phyloP scores from a whole-genome alignment of 1,140 invertebrate species.

The Eriocheir sinensis region DNA sequence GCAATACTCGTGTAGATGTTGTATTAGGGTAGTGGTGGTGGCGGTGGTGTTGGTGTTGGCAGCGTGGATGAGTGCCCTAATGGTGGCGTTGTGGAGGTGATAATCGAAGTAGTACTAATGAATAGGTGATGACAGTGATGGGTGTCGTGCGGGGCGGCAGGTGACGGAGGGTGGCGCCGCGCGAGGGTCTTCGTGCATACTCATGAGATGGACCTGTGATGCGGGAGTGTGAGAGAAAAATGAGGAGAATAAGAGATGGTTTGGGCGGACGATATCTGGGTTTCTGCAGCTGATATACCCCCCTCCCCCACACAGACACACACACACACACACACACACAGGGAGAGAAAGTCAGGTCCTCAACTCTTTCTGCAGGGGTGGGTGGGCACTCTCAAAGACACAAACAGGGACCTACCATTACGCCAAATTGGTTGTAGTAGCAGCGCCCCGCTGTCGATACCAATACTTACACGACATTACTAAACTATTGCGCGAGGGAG shows the following conservation, averaged over 20 bases:
- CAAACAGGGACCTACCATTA: background rate
- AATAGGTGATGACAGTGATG: background rate
- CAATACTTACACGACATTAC: conserved; percentile 4
- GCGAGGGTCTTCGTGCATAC: background rate
- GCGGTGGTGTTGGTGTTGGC: too few species aligned
- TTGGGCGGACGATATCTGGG: too few species aligned
- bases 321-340: too few species aligned
- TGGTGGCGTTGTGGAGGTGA: background rate
- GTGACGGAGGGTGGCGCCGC: background rate
- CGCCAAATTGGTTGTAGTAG: background rate
- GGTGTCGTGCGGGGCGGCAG: background rate
- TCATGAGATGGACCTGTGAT: background rate
- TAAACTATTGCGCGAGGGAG: background rate
- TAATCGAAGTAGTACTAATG: background rate
- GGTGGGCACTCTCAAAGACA: background rate
- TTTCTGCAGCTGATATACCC: too few species aligned
- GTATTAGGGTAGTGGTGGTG: too few species aligned
- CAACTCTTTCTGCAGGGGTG: too few species aligned
- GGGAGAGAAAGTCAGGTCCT: too few species aligned
- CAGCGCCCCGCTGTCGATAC: background rate
- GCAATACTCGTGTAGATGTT: too few species aligned
- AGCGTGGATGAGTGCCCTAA: background rate
- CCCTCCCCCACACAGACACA: background rate
- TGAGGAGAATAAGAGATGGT: too few species aligned
- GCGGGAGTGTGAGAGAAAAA: background rate